Evolutionary conservation across 2,113 vertebrate species (phyloP).

Genomic region (Chiloscyllium plagiosum): DNA sequence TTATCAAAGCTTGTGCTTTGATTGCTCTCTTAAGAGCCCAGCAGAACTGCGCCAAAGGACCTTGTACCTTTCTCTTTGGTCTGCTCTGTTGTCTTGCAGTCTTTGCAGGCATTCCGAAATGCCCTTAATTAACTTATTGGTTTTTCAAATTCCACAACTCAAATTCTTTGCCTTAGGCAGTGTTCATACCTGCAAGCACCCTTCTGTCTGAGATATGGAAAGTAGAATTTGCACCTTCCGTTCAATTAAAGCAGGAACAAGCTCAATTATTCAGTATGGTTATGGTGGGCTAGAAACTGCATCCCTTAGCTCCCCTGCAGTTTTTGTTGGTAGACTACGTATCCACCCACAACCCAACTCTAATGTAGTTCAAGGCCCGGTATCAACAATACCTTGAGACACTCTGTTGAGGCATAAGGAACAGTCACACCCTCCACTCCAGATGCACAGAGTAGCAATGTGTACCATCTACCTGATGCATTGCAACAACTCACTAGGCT

Average conservation of each 20-base stretch:
- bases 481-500: not conserved
- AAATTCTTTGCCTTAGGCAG: not conserved
- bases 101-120: not conserved
- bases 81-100: not conserved
- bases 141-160: not conserved
- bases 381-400: not conserved
- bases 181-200: not conserved
- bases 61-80: not conserved
- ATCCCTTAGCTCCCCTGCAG: not conserved
- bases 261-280: not conserved
- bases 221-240: not conserved
- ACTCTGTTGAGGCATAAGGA: not conserved
- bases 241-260: not conserved
- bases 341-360: not conserved
- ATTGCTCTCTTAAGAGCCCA: not conserved
- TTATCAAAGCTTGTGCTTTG: not conserved
- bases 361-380: not conserved
- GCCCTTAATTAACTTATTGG: not conserved
- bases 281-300: not conserved
- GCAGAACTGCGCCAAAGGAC: not conserved
- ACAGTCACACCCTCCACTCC: not conserved
- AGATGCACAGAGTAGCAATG: not conserved
- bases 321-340: not conserved
- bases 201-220: not conserved
- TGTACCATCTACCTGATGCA: not conserved